Evolutionary conservation across 2,797 vertebrate genomes (phyloP).

Genomic region (Propithecus deckenii): DNA sequence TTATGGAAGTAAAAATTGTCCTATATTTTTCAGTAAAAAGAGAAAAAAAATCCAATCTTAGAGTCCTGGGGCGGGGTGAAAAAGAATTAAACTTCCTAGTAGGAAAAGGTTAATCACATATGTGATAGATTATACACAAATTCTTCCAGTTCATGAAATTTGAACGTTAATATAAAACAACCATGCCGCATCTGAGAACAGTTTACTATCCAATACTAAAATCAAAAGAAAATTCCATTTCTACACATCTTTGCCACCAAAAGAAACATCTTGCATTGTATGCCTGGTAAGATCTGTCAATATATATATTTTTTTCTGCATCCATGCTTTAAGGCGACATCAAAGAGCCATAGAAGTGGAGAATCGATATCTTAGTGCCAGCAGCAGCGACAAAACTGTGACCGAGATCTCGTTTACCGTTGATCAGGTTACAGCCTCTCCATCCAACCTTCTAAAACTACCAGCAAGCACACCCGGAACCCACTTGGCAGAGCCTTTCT

Average conservation of each 20-base stretch:
- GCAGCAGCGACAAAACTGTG: slow-evolving; percentile 77
- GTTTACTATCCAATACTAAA: slow-evolving; percentile 79
- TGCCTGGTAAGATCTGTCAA: slow-evolving; percentile 77
- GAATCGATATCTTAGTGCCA: slow-evolving; percentile 84
- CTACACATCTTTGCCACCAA: slow-evolving; percentile 78
- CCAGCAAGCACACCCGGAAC: not conserved
- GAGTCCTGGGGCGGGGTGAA: not conserved
- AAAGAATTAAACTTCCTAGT: not conserved
- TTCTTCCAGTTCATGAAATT: slow-evolving; percentile 72
- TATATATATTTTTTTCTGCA: slow-evolving; percentile 76
- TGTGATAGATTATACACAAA: slow-evolving; percentile 59
- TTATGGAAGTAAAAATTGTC: not conserved
- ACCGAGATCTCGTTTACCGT: slow-evolving; percentile 79
- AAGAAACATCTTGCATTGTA: slow-evolving; percentile 58
- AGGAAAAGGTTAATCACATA: slow-evolving; percentile 59
- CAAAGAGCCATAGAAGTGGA: slow-evolving; percentile 81
- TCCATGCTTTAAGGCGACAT: slow-evolving; percentile 80
- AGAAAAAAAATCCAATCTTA: not conserved
- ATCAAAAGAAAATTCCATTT: slow-evolving; percentile 79
- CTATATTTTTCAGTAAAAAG: not conserved
- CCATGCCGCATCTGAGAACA: slow-evolving; percentile 1
- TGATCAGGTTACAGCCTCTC: slow-evolving; percentile 79
- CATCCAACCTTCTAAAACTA: slow-evolving; percentile 77
- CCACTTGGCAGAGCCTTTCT: slow-evolving; percentile 54
- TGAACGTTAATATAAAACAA: slow-evolving; percentile 1